phyloP scores from a whole-genome alignment of 2,113 vertebrate genomes.

The Pan troglodytes region DNA sequence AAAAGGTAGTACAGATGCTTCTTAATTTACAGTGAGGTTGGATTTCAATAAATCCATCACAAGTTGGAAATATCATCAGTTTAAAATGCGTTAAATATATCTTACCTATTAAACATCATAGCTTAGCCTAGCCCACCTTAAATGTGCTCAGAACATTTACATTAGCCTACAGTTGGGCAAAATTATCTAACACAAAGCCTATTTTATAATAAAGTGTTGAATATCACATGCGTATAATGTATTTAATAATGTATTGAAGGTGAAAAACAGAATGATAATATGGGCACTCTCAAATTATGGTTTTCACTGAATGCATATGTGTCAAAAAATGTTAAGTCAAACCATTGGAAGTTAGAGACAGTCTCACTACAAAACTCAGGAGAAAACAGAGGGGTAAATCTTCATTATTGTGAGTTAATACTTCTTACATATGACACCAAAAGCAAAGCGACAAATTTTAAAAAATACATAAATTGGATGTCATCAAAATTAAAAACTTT shows the following conservation, averaged over 20 bases:
- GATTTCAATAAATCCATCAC: background rate
- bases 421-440: background rate
- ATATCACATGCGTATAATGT: background rate
- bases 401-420: background rate
- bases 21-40: background rate
- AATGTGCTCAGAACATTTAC: background rate
- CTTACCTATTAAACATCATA: background rate
- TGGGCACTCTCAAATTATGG: background rate
- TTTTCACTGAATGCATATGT: background rate
- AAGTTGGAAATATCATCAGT: background rate
- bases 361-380: background rate
- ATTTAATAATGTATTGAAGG: background rate
- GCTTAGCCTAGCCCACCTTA: background rate
- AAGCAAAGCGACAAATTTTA: background rate
- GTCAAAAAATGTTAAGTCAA: background rate
- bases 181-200: background rate
- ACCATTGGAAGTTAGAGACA: background rate
- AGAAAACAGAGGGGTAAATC: background rate
- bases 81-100: background rate
- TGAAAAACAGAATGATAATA: background rate
- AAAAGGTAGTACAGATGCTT: background rate
- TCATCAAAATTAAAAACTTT: background rate
- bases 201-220: background rate
- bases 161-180: background rate
- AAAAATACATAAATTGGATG: background rate